A percentile compares a stretch with the other conserved stretches of the same genome.
These are phyloP conservation scores for Mormyrus lacerda DNA, from an alignment of 2,113 vertebrate genomes.

Conservation along the genomic window DNA sequence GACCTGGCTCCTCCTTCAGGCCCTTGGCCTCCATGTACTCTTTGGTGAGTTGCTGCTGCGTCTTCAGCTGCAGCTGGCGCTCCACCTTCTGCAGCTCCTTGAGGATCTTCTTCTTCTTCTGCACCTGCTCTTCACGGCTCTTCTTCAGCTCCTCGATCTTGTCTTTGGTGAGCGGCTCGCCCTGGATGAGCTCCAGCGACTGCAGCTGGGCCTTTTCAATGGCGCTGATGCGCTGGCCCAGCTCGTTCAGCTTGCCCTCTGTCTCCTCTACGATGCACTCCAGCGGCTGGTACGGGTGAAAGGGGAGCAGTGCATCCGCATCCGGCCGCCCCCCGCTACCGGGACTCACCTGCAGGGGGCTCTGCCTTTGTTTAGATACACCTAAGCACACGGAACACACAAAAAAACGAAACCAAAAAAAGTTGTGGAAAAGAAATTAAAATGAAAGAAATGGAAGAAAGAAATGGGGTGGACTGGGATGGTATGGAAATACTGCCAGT, in stretches of 20 bases:
- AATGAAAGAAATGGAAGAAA: conserved; percentile 9
- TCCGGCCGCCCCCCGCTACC: conserved; percentile 59
- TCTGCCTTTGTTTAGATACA: conserved; percentile 88
- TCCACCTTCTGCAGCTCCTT: conserved; percentile 99
- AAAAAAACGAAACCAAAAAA: conserved; percentile 55
- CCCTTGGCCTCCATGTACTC: conserved; percentile 98
- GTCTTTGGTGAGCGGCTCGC: conserved; percentile 99
- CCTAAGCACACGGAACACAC: conserved; percentile 69
- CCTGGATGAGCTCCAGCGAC: conserved; percentile 98
- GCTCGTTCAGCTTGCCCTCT: conserved; percentile 97
- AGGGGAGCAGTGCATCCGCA: conserved; percentile 85
- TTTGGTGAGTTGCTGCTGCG: conserved; percentile 99
- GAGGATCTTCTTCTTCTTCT: conserved; percentile 99
- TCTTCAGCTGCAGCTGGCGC: conserved; percentile 98
- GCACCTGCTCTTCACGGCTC: conserved; percentile 98
- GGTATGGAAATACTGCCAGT: background rate
- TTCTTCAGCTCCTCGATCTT: conserved; percentile 99
- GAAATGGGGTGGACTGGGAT: background rate
- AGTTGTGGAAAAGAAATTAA: conserved; percentile 27
- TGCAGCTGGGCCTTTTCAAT: conserved; percentile 98
- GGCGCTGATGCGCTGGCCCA: conserved; percentile 98
- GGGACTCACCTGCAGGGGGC: conserved; percentile 78
- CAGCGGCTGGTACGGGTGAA: conserved; percentile 95
- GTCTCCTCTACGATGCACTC: conserved; percentile 99
- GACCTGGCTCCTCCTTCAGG: conserved; percentile 73